Conservation (phyloP, 2,113 vertebrate species). For the Takifugu flavidus region DNA sequence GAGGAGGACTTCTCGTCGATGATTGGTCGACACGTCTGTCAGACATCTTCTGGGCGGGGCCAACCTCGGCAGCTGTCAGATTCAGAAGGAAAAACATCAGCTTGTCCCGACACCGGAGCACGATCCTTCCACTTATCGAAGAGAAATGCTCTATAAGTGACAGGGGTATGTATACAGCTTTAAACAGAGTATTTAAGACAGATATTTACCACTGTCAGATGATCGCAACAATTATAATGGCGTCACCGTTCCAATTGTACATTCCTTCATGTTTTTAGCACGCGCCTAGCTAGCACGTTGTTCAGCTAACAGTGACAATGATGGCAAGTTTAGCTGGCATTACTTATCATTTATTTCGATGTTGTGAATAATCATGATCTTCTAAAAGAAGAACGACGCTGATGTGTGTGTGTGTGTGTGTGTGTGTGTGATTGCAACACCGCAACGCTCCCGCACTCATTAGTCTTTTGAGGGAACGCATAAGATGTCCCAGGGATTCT, state of each 20-base stretch:
- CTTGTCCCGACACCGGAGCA: background rate
- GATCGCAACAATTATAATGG: background rate
- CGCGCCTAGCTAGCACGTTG: slow-evolving; percentile 16
- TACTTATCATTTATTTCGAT: no score
- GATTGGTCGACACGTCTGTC: slow-evolving; percentile 38
- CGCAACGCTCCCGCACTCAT: no score
- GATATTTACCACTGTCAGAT: background rate
- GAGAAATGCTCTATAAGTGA: background rate
- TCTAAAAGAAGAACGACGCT: no score
- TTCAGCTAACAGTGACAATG: no score
- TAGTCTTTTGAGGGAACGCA: no score
- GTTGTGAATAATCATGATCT: no score
- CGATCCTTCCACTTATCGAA: accelerated
- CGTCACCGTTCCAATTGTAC: background rate
- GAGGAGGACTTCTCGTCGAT: accelerated
- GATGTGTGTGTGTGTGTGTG: no score
- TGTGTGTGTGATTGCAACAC: no score
- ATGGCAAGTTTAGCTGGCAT: no score
- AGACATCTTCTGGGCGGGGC: slow-evolving; percentile 27
- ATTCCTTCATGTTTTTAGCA: slow-evolving; percentile 57
- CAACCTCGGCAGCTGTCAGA: slow-evolving; percentile 53
- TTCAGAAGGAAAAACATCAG: background rate
- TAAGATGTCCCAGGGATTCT: background rate
- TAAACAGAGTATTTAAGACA: background rate
- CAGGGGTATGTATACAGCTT: slow-evolving; percentile 8